phyloP scores from a whole-genome alignment of 2,113 vertebrate species.

The Panthera tigris region DNA sequence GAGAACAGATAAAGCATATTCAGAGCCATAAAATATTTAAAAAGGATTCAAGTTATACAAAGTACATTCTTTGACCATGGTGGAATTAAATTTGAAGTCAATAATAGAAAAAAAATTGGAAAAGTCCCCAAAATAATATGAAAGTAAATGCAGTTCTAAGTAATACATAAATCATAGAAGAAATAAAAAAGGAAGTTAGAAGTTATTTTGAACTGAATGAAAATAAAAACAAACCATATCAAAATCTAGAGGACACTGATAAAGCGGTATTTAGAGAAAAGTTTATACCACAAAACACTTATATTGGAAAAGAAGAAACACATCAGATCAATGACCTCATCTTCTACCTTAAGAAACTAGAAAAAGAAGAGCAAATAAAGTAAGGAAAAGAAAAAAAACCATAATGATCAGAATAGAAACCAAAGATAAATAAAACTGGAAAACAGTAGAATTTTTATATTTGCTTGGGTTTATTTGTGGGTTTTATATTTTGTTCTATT shows the following conservation, averaged over 20 bases:
- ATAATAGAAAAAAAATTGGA: neutral
- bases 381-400: neutral
- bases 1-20: neutral
- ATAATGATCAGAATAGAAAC: neutral
- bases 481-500: neutral
- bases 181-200: neutral
- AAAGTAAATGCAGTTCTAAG: neutral
- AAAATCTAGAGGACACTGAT: neutral
- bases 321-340: neutral
- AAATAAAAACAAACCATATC: neutral
- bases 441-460: neutral
- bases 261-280: neutral
- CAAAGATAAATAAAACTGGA: neutral
- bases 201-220: neutral
- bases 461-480: neutral
- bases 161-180: neutral
- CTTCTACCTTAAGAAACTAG: neutral
- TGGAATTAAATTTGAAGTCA: neutral
- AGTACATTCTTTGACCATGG: neutral
- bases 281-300: neutral
- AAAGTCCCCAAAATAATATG: neutral
- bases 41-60: neutral
- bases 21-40: neutral
- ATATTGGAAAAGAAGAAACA: neutral
- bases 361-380: neutral